A percentile compares a stretch with the other conserved stretches of the same genome.
phyloP scores from a whole-genome alignment of 2,888 invertebrate genomes.

The Scaptomyza caliginosa region DNA sequence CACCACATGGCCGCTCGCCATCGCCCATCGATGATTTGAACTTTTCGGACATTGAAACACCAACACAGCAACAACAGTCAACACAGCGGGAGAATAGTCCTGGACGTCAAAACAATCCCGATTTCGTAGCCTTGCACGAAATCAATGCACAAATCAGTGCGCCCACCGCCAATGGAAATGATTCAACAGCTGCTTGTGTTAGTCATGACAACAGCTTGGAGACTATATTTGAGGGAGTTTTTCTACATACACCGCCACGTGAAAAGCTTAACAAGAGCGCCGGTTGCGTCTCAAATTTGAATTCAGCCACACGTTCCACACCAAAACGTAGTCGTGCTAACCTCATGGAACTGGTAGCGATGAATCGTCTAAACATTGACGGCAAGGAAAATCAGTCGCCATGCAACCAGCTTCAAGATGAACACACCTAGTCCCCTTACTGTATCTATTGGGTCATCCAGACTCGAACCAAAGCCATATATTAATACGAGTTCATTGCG shows the following conservation, averaged over 20 bases:
- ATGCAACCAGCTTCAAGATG: slow-evolving; percentile 23
- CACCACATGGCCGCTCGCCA: slow-evolving; percentile 81
- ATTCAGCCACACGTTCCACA: slow-evolving; percentile 36
- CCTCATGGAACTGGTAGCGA: slow-evolving; percentile 71
- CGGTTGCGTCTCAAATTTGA: slow-evolving; percentile 21
- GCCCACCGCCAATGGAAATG: slow-evolving; percentile 64
- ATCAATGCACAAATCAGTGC: slow-evolving; percentile 83
- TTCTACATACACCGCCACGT: slow-evolving; percentile 81
- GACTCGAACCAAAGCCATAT: slow-evolving; percentile 53
- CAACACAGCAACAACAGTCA: slow-evolving; percentile 40
- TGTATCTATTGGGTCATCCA: neutral
- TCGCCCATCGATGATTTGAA: slow-evolving; percentile 80
- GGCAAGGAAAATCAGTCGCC: slow-evolving; percentile 77
- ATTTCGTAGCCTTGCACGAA: slow-evolving; percentile 81
- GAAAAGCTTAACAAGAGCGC: slow-evolving; percentile 43
- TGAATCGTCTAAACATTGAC: slow-evolving; percentile 66
- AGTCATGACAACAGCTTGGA: slow-evolving; percentile 76
- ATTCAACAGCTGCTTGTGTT: slow-evolving; percentile 32
- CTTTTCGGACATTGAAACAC: slow-evolving; percentile 53
- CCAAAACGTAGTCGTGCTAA: slow-evolving; percentile 63
- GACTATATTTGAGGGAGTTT: slow-evolving; percentile 83
- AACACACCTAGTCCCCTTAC: slow-evolving; percentile 27
- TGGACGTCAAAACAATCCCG: slow-evolving; percentile 60
- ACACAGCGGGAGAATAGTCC: slow-evolving; percentile 24
- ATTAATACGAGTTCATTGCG: slow-evolving; percentile 30